Evolutionary conservation across 2,888 invertebrate genomes (phyloP), one percentile per base, ranked within the genome.

Genomic region (Bugula neritina): DNA sequence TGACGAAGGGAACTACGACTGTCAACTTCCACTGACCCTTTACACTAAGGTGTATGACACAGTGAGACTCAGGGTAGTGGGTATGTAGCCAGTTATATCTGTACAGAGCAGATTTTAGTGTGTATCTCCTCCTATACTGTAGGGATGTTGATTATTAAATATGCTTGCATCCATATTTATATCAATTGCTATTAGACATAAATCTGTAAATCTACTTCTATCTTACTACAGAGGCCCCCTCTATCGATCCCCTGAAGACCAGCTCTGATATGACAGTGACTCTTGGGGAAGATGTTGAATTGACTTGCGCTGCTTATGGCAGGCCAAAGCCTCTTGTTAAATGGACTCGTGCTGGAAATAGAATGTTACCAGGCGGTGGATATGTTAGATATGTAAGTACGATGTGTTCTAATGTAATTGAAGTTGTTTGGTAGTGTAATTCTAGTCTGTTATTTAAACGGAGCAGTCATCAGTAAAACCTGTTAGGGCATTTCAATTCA

Each of bases 291-390:
- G 54, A 70, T 54, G 25, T 70, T 3, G 70, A 43, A 27, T 29
- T 70, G n/a, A 54, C 43, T 2, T 70, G 70, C 23, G 70, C 54
- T 43, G 70, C 70, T 25, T 54, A 70, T 54, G 70, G 70, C 1
- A 35, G 43, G 2, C 70, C 70, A 2, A 70, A n/a, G 13, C 70
- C 70, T 10, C 43, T 70, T 52, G 43, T 70, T 31, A 43, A 54
- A 31, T 70, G 70, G 70, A 54, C 43, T 43, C 35, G 70, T 35
- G 70, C 70, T 5, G 70, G 70, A 17, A 54, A 54, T 54, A 29
- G 70, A 2, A 43, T 54, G 43, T n/a, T 70, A 31, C 70, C 70
- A 5, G 54, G 52, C 23, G 70, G 70, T 17, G 54, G 70, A n/a
- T 54, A 29, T 70, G 52, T 54, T 31, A 54, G 23, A 23, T 17